Conservation (phyloP, 1,140 invertebrate genomes). For the Rhagoletis pomonella region DNA sequence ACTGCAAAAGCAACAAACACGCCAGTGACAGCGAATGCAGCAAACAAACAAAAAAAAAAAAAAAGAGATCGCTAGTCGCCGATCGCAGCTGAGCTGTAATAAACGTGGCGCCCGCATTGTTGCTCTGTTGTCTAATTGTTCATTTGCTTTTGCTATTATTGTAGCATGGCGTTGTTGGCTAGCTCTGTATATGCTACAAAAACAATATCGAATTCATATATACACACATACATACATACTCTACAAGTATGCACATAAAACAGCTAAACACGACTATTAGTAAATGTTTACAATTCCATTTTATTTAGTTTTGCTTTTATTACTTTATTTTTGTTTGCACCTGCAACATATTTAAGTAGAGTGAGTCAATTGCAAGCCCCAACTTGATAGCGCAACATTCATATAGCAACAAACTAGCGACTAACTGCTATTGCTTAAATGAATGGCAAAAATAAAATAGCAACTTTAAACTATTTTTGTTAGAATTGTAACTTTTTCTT, state of each 20-base stretch:
- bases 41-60: not conserved
- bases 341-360: not conserved
- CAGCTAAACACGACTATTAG: slow-evolving; percentile 39
- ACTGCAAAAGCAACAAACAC: slow-evolving; percentile 32
- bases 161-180: not conserved
- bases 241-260: not conserved
- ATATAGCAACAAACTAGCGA: not conserved
- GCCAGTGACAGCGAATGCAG: slow-evolving; percentile 28
- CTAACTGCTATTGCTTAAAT: not conserved
- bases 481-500: not conserved
- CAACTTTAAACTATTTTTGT: too few species aligned
- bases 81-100: not conserved
- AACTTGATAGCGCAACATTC: not conserved
- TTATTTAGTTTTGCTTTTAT: not conserved
- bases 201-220: not conserved
- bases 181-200: slow-evolving; percentile 5
- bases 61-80: not conserved
- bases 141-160: slow-evolving; percentile 35
- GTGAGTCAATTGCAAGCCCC: not conserved
- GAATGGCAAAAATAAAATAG: too few species aligned
- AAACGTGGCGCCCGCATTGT: slow-evolving; percentile 38
- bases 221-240: too few species aligned
- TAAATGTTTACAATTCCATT: slow-evolving; percentile 25
- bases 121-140: slow-evolving; percentile 43
- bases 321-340: slow-evolving; percentile 7